Base-by-base conservation (phyloP, 2,113 vertebrate genomes). In the Caretta caretta region DNA sequence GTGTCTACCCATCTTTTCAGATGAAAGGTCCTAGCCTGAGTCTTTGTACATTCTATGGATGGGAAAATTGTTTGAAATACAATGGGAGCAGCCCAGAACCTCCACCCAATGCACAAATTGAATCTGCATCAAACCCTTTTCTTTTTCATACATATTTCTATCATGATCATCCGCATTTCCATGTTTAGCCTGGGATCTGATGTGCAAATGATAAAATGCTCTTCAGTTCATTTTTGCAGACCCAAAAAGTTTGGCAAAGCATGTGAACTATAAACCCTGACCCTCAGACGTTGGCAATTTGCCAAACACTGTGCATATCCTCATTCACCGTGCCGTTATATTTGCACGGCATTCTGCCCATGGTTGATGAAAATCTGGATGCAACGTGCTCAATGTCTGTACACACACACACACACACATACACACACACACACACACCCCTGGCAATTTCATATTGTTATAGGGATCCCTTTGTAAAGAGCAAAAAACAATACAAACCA, bases 11-110 rank as follows among this genome's bases (percentile, higher is more conserved):
- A 59, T 72, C 24, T 81, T 81, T 11, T 51, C 48, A 87, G 82
- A 46, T 79, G 87, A 88, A 94, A 90, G 10, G 69, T 93, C 56
- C n/a, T 92, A 83, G 62, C 56, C 72, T 80, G 72, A 95, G 83
- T 92, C 46, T 84, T 93, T 86, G 59, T 94, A 38, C 35, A 51
- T 38, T 93, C 93, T 79, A 89, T 88, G 20, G 29, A 78, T 86
- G 56, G 83, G 92, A 90, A n/a, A 93, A 88, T 50, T 48, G 76
- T 76, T 48, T 31, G 75, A 35, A 35, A 8, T 91, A 90, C 42
- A 82, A 16, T 54, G n/a, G 8, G 53, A 42, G 20, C n/a, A 82
- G 22, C 35, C 50, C 12, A 56, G 51, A 82, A 24, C n/a, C 53
- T 56, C 24, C 13, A 27, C 8, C 51, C n/a, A 42, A 82, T 42